phyloP scores from a whole-genome alignment of 2,888 invertebrate species.

The Spicauda simplicius region DNA sequence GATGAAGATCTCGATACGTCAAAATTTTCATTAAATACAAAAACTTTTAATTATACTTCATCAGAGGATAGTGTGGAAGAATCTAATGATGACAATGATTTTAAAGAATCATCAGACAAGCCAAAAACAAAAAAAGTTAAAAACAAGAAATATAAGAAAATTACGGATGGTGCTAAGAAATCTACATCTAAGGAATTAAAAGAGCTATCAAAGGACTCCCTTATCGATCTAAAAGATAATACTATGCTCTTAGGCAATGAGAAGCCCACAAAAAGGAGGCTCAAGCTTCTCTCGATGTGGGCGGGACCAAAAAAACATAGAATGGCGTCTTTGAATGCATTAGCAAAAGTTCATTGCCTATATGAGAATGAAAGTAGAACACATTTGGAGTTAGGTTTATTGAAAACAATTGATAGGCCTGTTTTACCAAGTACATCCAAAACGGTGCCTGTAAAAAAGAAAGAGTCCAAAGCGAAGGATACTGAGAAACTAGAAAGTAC shows the following conservation, averaged over 20 bases:
- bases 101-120: conserved; percentile 73
- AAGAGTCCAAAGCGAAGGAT: conserved; percentile 71
- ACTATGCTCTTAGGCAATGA: conserved; percentile 64
- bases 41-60: conserved; percentile 66
- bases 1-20: conserved; percentile 76
- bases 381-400: conserved; percentile 86
- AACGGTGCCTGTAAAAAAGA: conserved; percentile 70
- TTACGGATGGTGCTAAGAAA: conserved; percentile 69
- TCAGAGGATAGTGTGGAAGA: conserved; percentile 77
- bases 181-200: conserved; percentile 72
- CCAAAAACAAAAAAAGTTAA: conserved; percentile 68
- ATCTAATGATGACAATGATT: conserved; percentile 76
- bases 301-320: conserved; percentile 92
- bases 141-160: conserved; percentile 74
- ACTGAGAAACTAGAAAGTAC: conserved; percentile 73
- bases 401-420: conserved; percentile 78
- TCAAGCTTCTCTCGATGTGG: conserved; percentile 89
- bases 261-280: conserved; percentile 78
- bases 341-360: conserved; percentile 95
- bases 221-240: conserved; percentile 74
- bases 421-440: conserved; percentile 82
- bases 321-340: conserved; percentile 94
- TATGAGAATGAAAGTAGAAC: conserved; percentile 94
- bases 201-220: conserved; percentile 76
- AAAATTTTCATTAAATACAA: conserved; percentile 72